These are phyloP conservation scores for Climacteris rufus DNA, from an alignment of 2,113 vertebrate species.

Conservation along the genomic window DNA sequence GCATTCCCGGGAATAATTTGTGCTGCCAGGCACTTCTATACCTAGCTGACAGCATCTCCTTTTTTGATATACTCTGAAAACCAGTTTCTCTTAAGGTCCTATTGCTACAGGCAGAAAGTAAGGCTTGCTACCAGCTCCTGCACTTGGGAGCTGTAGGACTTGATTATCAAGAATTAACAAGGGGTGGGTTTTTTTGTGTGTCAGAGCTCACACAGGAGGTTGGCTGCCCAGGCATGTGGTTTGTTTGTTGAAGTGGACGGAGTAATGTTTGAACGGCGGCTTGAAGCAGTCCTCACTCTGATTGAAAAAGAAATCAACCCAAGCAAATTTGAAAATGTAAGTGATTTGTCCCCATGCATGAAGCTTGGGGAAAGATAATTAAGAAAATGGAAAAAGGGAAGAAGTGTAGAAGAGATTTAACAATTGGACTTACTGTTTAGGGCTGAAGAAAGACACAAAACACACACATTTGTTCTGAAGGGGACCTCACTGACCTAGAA, in stretches of 20 bases:
- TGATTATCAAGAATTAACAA: neutral
- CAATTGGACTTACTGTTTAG: neutral
- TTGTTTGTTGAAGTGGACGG: slow-evolving; percentile 90
- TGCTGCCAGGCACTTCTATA: neutral
- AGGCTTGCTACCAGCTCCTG: neutral
- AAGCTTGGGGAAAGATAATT: neutral
- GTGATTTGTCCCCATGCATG: slow-evolving; percentile 9
- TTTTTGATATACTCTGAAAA: neutral
- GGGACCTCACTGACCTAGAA: neutral
- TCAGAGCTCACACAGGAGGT: slow-evolving; percentile 79
- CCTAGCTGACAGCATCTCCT: neutral
- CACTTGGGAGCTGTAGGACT: neutral
- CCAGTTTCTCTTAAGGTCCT: neutral
- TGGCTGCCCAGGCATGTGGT: slow-evolving; percentile 87
- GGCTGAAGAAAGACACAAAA: neutral
- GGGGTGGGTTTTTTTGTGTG: neutral
- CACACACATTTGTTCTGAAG: neutral
- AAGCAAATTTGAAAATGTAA: slow-evolving; percentile 82
- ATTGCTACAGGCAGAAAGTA: neutral
- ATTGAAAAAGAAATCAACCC: slow-evolving; percentile 85
- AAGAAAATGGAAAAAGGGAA: neutral
- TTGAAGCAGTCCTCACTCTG: slow-evolving; percentile 79
- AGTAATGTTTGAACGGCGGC: slow-evolving; percentile 77
- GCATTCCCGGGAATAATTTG: neutral
- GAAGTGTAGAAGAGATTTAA: neutral